Conservation (phyloP, 2,888 invertebrate genomes). For the Mycogona germanica region DNA sequence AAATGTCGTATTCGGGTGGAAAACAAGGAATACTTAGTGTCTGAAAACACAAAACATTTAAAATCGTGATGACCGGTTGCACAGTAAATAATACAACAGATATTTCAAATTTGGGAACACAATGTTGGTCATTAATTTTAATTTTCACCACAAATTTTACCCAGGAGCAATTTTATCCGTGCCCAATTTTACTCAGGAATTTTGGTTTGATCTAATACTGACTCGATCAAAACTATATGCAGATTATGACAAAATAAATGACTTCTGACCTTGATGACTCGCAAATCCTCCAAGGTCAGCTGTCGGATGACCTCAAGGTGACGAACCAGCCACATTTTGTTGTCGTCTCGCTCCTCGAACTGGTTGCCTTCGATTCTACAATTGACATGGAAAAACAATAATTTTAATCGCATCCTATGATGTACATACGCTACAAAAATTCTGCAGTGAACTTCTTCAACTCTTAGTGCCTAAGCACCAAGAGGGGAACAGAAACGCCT, state of each 20-base stretch:
- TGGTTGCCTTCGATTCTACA: slow-evolving; percentile 81
- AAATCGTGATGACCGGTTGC: no score
- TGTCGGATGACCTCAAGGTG: slow-evolving; percentile 82
- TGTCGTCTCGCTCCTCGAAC: slow-evolving; percentile 75
- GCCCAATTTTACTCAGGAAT: no score
- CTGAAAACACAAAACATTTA: no score
- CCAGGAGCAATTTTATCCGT: no score
- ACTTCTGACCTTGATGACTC: slow-evolving; percentile 57
- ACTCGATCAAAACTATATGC: neutral
- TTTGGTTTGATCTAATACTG: neutral
- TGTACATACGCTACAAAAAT: no score
- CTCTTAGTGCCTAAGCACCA: no score
- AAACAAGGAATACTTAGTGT: slow-evolving; percentile 85
- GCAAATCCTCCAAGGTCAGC: slow-evolving; percentile 76
- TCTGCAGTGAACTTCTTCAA: no score
- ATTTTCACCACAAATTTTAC: no score
- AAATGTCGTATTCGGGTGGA: slow-evolving; percentile 88
- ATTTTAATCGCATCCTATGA: neutral
- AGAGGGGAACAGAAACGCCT: no score
- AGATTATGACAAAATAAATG: slow-evolving; percentile 7
- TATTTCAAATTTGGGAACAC: no score
- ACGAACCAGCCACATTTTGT: slow-evolving; percentile 91
- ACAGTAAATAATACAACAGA: no score
- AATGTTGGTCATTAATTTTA: no score
- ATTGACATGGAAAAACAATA: neutral